Base-by-base conservation (phyloP, 2,888 invertebrate species). In the Sesamia inferens region DNA sequence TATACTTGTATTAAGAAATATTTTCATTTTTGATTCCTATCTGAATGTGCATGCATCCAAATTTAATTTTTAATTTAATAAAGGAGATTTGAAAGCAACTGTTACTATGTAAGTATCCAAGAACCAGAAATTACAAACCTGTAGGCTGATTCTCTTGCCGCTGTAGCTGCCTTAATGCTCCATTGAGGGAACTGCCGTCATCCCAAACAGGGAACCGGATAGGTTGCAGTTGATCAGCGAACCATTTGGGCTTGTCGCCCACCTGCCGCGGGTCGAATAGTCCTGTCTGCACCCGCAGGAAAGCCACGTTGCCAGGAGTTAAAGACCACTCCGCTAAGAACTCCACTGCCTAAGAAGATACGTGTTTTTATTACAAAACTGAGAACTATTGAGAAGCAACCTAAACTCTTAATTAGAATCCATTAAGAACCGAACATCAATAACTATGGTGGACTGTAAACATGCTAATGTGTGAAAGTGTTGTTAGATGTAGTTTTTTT, bases 211-310 rank as follows among this genome's bases (percentile, higher is more conserved):
- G 97, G 93, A 99, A 99, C 72, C 98, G 97, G 63, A 99, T 98
- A 0, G 98, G 98, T 85, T 99, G 99, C 80, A 99, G 96, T 16
- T 97, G 97, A 84, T 98, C 98, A 6, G 98, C 97, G 93, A 98
- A 99, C 99, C 99, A 99, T 93, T 99, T 99, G 31, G 98, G 97
- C 93, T 99, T 99, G 94, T 99, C 99, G 44, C 99, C 99, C 74
- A 99, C 98, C 92, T 99, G 98, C 24, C 98, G 97, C 0, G 99
- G 99, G 94, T 99, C 99, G 90, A 98, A 98, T 22, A 99, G 97
- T 47, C 99, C 99, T 0, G 99, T 99, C 90, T 99, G 99, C 0
- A 99, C 99, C 10, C 99, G 97, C 62, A 99, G 97, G 92, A 99
- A 99, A 6, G 99, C 99, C 76, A 99, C 99, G 95, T 99, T 99